Conservation (phyloP, 2,797 vertebrate genomes). For the Spondyliosoma cantharus region DNA sequence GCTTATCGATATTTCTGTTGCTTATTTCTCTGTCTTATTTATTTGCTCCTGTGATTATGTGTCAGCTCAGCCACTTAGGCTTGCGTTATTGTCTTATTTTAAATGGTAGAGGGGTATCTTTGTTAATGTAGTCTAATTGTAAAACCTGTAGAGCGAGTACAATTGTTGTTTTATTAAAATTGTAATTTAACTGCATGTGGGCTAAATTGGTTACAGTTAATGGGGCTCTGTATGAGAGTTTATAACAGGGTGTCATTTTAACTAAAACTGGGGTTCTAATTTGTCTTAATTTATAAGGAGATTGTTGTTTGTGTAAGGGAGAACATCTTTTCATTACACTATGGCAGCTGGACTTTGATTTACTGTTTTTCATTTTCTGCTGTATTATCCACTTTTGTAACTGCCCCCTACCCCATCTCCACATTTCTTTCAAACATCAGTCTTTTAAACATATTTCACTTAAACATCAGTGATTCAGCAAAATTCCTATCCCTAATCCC, state of each 20-base stretch:
- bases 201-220: not conserved
- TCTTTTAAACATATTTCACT: not conserved
- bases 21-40: not conserved
- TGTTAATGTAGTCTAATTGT: not conserved
- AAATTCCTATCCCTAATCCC: not conserved
- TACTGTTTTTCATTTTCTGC: not conserved
- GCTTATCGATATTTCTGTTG: constrained; percentile 27
- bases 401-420: too few relatives aligned
- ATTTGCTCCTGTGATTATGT: constrained; percentile 16
- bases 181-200: not conserved
- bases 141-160: not conserved
- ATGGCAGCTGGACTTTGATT: not conserved
- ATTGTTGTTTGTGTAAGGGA: not conserved
- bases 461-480: not conserved
- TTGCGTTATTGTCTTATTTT: not conserved
- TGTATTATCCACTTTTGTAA: not conserved
- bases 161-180: constrained; percentile 4
- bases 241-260: not conserved
- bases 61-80: not conserved
- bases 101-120: not conserved
- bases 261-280: not conserved
- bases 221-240: not conserved
- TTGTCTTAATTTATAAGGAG: not conserved
- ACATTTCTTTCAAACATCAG: not conserved
- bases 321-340: not conserved